These are phyloP conservation scores for Phalacrocorax pelagicus DNA, from an alignment of 2,113 vertebrate genomes.

Conservation along the genomic window DNA sequence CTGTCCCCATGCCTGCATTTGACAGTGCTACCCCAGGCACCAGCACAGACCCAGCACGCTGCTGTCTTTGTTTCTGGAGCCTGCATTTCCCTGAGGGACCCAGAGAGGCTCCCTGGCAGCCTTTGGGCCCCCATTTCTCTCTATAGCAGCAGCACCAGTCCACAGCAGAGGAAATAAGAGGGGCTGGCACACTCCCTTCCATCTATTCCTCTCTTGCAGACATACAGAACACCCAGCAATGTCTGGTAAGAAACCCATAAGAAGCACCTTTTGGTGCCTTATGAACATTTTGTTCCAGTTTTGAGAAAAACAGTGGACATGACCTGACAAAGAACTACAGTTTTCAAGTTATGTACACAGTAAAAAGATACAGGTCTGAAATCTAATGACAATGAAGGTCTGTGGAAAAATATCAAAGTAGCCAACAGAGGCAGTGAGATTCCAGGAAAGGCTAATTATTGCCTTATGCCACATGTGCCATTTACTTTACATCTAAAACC, in stretches of 20 bases:
- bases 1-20: neutral
- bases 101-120: neutral
- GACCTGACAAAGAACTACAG: neutral
- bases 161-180: neutral
- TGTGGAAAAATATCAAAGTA: neutral
- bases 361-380: neutral
- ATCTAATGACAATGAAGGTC: neutral
- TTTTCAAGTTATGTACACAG: neutral
- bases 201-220: neutral
- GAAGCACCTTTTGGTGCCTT: neutral
- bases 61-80: neutral
- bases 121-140: neutral
- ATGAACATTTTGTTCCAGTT: neutral
- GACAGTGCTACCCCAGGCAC: neutral
- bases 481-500: neutral
- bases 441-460: neutral
- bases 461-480: neutral
- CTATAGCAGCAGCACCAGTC: neutral
- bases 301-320: neutral
- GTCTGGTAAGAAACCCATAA: neutral
- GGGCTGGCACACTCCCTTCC: neutral
- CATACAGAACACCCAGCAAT: neutral
- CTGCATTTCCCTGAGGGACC: neutral
- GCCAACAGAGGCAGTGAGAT: neutral
- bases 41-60: neutral